Base-by-base conservation (phyloP, 37 sponge, comb jelly and placozoan species). In the Beroe forskalii region DNA sequence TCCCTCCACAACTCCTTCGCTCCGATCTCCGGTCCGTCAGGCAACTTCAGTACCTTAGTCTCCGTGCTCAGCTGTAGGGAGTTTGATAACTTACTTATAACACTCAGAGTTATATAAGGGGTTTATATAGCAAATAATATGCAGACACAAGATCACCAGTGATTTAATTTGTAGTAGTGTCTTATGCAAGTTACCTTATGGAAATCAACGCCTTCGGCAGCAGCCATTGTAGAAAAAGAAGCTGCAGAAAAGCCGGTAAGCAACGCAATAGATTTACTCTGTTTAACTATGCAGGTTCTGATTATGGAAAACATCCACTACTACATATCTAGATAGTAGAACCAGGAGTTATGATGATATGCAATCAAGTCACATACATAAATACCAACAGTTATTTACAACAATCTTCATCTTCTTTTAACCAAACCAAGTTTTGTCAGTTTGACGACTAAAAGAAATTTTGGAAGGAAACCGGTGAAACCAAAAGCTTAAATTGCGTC, bases 171-270 rank as follows among this genome's bases (percentile, higher is more conserved):
- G n/a, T n/a, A n/a, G n/a, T n/a, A n/a, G n/a, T n/a, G n/a, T n/a
- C n/a, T n/a, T n/a, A n/a, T n/a, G n/a, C n/a, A n/a, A n/a, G n/a
- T 69, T 69, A 69, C 72, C 72, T 69, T 69, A 69, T 69, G 72
- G 39, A 69, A 69, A 69, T 69, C 72, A 69, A 69, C 72, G 9
- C 72, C 72, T 32, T 69, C 19, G 14, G 32, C 39, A 31, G 72
- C 72, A 20, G 72, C 72, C 72, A 36, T 69, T 32, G 72, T 35
- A 32, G 72, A 36, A 14, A 69, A 35, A 36, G 72, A 69, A 36
- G 72, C 72, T 4, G 72, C 39, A 2, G 72, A 19, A 33, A 69
- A 14, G 39, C 72, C 39, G 72, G 33, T 69, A 8, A 69, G 72
- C 19, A 69, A 27, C 9, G 72, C 72, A 69, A 69, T 69, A 37